These are phyloP conservation scores for Eristalinus sepulchralis DNA, from an alignment of 2,888 invertebrate species.

Conservation along the genomic window DNA sequence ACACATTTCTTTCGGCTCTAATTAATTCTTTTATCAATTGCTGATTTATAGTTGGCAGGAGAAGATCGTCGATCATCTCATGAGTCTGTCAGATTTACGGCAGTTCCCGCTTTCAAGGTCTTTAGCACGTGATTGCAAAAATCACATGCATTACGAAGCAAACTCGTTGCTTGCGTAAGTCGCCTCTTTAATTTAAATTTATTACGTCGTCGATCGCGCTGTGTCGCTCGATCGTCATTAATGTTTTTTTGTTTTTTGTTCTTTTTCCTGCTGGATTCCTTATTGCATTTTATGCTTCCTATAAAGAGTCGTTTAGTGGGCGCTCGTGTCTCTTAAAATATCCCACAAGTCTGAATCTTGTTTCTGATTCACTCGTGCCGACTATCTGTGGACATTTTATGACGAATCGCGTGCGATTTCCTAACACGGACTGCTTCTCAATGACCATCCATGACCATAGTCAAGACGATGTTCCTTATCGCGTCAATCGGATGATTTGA, in stretches of 20 bases:
- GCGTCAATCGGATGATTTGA: neutral
- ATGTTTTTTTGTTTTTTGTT: neutral
- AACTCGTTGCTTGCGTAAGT: constrained; percentile 4
- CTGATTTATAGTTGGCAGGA: neutral
- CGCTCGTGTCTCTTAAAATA: neutral
- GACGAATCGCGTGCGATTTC: constrained; percentile 10
- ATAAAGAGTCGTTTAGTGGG: neutral
- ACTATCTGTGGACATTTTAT: neutral
- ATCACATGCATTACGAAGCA: constrained; percentile 37
- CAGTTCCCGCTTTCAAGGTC: constrained; percentile 1
- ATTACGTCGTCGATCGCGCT: neutral
- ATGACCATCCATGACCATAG: constrained; percentile 48
- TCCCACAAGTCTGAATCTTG: neutral
- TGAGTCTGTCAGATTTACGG: neutral
- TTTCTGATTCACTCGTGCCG: neutral
- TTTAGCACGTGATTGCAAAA: constrained; percentile 37
- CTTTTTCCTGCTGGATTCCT: neutral
- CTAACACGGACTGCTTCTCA: neutral
- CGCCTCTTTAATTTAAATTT: constrained; percentile 44
- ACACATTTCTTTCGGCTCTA: neutral
- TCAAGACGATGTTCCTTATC: constrained; percentile 52
- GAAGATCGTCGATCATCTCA: neutral
- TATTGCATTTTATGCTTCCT: neutral
- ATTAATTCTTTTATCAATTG: neutral
- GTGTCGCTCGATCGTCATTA: neutral